These are phyloP conservation scores for Eumerus sabulonum DNA, from an alignment of 2,888 invertebrate genomes.

Conservation along the genomic window DNA sequence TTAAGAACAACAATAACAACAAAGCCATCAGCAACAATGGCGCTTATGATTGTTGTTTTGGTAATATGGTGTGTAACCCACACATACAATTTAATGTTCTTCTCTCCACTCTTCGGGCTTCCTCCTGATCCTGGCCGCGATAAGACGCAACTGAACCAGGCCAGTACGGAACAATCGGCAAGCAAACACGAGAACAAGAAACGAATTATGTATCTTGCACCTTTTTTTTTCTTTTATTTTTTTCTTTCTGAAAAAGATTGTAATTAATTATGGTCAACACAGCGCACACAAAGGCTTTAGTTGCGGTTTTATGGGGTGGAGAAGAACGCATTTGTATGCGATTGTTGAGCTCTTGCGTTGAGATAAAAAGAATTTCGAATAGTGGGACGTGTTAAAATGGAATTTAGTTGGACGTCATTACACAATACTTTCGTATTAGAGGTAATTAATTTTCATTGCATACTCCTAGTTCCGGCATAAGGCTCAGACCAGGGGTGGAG, in stretches of 20 bases:
- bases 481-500: no score
- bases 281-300: neutral
- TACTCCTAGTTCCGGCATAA: no score
- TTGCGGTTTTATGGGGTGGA: neutral
- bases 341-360: constrained; percentile 10
- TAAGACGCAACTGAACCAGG: constrained; percentile 21
- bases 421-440: no score
- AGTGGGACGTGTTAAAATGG: no score
- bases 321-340: neutral
- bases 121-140: constrained; percentile 34
- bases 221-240: constrained; percentile 19
- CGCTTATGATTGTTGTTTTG: constrained; percentile 27
- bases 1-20: no score
- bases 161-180: neutral
- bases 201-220: constrained; percentile 48
- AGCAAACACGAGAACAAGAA: constrained; percentile 23
- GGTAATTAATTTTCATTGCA: no score
- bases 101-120: constrained; percentile 20
- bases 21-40: constrained; percentile 35
- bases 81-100: constrained; percentile 48
- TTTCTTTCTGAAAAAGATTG: constrained; percentile 2
- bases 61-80: constrained; percentile 23
- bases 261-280: constrained; percentile 58
- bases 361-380: no score
- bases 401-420: no score